Evolutionary conservation across 53 echinoderm and acorn worm species (phyloP), one percentile per base, ranked within the genome.

Genomic region (Echinometra lucunter): DNA sequence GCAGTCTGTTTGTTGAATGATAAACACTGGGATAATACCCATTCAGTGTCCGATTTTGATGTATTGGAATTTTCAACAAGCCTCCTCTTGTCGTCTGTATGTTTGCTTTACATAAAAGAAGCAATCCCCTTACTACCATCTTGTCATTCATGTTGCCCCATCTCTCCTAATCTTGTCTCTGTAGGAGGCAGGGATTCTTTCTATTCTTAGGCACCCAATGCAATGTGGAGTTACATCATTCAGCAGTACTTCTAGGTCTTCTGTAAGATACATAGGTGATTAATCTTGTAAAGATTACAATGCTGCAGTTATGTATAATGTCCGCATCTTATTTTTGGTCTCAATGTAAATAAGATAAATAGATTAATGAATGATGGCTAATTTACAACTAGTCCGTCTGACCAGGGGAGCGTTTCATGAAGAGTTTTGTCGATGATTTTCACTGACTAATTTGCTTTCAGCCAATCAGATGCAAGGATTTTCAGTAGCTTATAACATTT

Each of bases 21-120:
- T 85, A 85, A 85, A 85, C 85, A 85, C 49, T 4, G 49, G 44
- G 49, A 85, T 85, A 85, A 47, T 85, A 28, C 45, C n/a, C 49
- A 12, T 85, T 81, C 25, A 38, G 21, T 19, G 18, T 81, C 81
- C 44, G 23, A 81, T 17, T 38, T 37, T 81, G 19, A 42, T 17
- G 81, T 49, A 45, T 85, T 85, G 47, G 85, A 18, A 82, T 63
- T 63, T 63, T 63, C 63, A 85, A 49, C 85, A 85, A 85, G 42
- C 53, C 47, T 49, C 47, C 28, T 44, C 85, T 49, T 85, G 45
- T 83, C 4, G 85, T 49, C 53, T 3, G 49, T 85, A 47, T 45
- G 85, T 85, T 47, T 85, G 45, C 49, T 6, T 45, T 10, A n/a
- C 2, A 83, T 47, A 83, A 49, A 45, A 49, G n/a, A 83, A 49